A percentile compares a stretch with the other conserved stretches of the same genome.
These are phyloP conservation scores for Bradynema listronoti DNA, from an alignment of 1,140 invertebrate genomes.

Conservation along the genomic window DNA sequence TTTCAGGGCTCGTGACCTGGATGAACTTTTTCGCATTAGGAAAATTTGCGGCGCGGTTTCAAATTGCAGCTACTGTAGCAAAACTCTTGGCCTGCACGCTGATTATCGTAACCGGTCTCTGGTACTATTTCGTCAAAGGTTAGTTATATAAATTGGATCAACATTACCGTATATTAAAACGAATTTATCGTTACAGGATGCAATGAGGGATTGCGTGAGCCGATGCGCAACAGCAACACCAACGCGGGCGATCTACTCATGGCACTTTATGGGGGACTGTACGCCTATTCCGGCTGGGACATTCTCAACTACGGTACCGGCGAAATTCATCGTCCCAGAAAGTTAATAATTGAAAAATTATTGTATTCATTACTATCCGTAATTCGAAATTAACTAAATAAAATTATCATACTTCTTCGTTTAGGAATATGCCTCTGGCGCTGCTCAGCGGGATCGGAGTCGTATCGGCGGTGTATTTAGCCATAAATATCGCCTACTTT, in stretches of 20 bases:
- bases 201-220: constrained; percentile 42
- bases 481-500: constrained; percentile 62
- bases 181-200: constrained; percentile 31
- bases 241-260: constrained; percentile 46
- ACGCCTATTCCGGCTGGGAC: constrained; percentile 56
- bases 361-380: background rate
- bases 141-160: constrained; percentile 3
- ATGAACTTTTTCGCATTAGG: constrained; percentile 56
- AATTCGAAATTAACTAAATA: constrained; percentile 16
- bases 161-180: constrained; percentile 12
- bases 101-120: constrained; percentile 55
- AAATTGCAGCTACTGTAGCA: constrained; percentile 53
- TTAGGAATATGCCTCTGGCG: constrained; percentile 61
- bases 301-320: constrained; percentile 54
- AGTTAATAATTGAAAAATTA: constrained; percentile 25
- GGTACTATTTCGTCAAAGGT: constrained; percentile 52
- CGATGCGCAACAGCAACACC: constrained; percentile 50
- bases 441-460: constrained; percentile 61
- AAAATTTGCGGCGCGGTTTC: constrained; percentile 54
- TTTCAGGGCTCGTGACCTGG: constrained; percentile 54
- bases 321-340: constrained; percentile 46
- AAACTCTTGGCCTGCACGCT: constrained; percentile 50
- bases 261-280: constrained; percentile 53
- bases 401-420: constrained; percentile 24
- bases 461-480: constrained; percentile 61